phyloP scores from a whole-genome alignment of 2,797 vertebrate species.

The Lemur catta region DNA sequence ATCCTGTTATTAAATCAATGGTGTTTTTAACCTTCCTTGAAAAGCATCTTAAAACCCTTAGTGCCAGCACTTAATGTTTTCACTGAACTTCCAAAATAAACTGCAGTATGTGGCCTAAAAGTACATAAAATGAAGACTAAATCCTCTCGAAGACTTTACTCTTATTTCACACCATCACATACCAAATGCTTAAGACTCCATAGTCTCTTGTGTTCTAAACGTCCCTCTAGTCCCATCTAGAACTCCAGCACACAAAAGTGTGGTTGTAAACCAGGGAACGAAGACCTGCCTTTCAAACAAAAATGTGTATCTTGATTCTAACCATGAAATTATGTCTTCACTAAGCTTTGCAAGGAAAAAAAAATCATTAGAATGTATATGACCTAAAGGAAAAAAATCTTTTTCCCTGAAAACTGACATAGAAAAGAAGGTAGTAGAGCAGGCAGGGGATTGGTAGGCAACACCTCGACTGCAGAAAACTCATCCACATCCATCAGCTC shows the following conservation, averaged over 20 bases:
- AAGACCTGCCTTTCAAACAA: not conserved
- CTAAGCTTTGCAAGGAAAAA: not conserved
- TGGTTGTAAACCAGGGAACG: not conserved
- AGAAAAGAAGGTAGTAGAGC: not conserved
- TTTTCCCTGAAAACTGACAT: not conserved
- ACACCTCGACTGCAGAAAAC: not conserved
- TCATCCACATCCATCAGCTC: not conserved
- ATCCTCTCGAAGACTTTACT: not conserved
- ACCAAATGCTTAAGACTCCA: not conserved
- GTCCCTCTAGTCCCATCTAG: not conserved
- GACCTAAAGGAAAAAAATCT: not conserved
- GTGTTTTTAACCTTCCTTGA: not conserved
- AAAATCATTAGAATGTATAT: not conserved
- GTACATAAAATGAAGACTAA: not conserved
- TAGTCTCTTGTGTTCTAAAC: not conserved
- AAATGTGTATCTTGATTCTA: constrained; percentile 9
- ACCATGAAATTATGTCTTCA: constrained; percentile 11
- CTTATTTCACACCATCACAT: not conserved
- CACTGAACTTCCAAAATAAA: not conserved
- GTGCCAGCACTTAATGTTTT: not conserved
- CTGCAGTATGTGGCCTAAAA: not conserved
- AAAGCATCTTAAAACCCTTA: not conserved
- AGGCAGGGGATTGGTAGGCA: not conserved
- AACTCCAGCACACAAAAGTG: not conserved
- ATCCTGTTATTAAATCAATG: not conserved